A percentile compares a stretch with the other conserved stretches of the same genome.
Conservation (phyloP, 2,113 vertebrate genomes). For the Clarias batrachus region DNA sequence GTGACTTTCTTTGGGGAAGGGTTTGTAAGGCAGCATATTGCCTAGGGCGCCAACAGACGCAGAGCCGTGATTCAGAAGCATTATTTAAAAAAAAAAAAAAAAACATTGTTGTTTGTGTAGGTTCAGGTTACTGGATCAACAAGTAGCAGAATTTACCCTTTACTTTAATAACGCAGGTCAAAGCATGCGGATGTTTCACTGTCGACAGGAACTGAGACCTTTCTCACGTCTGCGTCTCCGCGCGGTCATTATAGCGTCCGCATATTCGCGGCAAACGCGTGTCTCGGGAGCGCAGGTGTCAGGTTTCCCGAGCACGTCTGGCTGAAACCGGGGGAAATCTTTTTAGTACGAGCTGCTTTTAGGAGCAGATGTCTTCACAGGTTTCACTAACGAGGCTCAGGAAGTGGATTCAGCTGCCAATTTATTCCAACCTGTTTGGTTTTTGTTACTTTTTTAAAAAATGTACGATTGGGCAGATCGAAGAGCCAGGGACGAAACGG, state of each 20-base stretch:
- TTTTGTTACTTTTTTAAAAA: slow-evolving; percentile 12
- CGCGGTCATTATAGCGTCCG: background rate
- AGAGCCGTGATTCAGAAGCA: too few species aligned
- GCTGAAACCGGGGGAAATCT: slow-evolving; percentile 14
- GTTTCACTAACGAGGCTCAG: slow-evolving; percentile 26
- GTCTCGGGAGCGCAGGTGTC: slow-evolving; percentile 5
- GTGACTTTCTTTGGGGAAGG: too few species aligned
- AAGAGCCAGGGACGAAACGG: background rate
- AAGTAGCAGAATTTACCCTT: background rate
- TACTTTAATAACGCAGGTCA: background rate
- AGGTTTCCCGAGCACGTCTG: background rate
- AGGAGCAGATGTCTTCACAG: slow-evolving; percentile 33
- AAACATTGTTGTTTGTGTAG: too few species aligned
- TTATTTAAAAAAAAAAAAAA: too few species aligned
- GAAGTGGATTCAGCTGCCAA: slow-evolving; percentile 5
- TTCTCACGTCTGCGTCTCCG: background rate
- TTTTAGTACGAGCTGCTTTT: slow-evolving; percentile 2
- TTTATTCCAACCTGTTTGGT: slow-evolving; percentile 18
- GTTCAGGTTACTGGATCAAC: background rate
- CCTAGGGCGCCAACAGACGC: too few species aligned
- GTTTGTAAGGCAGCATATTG: too few species aligned
- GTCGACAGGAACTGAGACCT: slow-evolving; percentile 7
- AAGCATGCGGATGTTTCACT: background rate
- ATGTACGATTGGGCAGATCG: background rate
- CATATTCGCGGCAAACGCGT: background rate